phyloP scores from a whole-genome alignment of 2,888 invertebrate genomes.

The Heliconius hortense region DNA sequence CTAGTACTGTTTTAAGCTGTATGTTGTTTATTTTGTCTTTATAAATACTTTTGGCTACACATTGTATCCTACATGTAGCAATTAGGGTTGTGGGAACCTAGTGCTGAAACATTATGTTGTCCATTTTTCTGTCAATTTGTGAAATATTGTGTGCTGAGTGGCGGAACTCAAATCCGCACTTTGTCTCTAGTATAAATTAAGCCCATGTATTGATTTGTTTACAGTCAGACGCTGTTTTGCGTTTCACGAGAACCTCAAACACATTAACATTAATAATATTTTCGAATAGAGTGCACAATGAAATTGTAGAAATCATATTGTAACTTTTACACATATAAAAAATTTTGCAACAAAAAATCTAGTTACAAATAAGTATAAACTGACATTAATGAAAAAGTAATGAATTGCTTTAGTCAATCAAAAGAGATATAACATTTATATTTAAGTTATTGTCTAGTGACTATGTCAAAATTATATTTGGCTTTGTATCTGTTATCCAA shows the following conservation, averaged over 20 bases:
- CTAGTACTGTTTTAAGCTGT: slow-evolving; percentile 67
- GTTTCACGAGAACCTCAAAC: too few relatives aligned
- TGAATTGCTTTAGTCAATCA: too few relatives aligned
- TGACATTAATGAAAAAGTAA: neutral
- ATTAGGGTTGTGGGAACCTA: too few relatives aligned
- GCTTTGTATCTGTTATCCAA: neutral
- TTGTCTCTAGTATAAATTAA: too few relatives aligned
- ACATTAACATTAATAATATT: too few relatives aligned
- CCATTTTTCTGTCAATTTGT: too few relatives aligned
- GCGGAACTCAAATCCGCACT: too few relatives aligned
- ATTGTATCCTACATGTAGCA: too few relatives aligned
- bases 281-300: neutral
- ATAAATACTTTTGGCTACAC: neutral
- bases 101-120: too few relatives aligned
- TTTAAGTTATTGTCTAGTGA: neutral
- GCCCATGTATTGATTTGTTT: too few relatives aligned
- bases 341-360: neutral
- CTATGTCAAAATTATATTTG: neutral
- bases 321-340: neutral
- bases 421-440: neutral
- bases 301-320: neutral
- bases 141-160: too few relatives aligned
- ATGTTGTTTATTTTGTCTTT: slow-evolving; percentile 44
- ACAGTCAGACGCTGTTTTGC: too few relatives aligned
- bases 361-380: neutral